Base-by-base conservation (phyloP, 2,113 vertebrate species). In the Cebidichthys violaceus region DNA sequence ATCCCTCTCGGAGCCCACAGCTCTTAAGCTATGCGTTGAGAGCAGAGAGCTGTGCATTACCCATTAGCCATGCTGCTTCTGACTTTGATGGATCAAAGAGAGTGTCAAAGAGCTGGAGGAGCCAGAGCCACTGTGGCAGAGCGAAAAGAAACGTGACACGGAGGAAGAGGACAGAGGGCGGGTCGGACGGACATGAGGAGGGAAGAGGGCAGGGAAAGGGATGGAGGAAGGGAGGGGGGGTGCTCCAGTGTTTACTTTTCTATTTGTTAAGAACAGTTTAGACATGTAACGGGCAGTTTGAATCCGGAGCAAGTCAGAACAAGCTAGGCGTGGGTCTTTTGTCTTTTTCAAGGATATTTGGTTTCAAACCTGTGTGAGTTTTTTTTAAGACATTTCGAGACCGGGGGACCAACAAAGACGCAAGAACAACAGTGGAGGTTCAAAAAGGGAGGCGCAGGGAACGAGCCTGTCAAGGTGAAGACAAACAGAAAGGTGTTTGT, bases 1-100 rank as follows among this genome's bases (percentile, higher is more conserved):
- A 81, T 77, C 69, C 83, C 24, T 76, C 66, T 57, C 14, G 14
- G 20, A 86, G 75, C 83, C 83, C 81, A 80, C 70, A 71, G 85
- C 78, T 82, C 82, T 83, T 74, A 77, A 86, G 80, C 85, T 70
- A 45, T 70, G 50, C 64, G 35, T 83, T 83, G 62, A 78, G 67
- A 82, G 67, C 24, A 64, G 35, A 82, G 70, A 82, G 74, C 80
- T 64, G 81, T 82, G 84, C 72, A 52, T 80, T 86, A 84, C 83
- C 88, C 86, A 92, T 92, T 91, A 82, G 87, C 86, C 43, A 80
- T 77, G 90, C 77, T 64, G 77, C 84, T 84, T 67, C 60, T 77
- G 73, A 66, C 71, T 92, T 86, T 86, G 86, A 86, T 88, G 86
- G 81, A 85, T 92, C 89, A 93, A 90, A 92, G 83, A 79, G 50